phyloP scores from a whole-genome alignment of 2,888 invertebrate genomes.

The Zygothrica quintamaculata region DNA sequence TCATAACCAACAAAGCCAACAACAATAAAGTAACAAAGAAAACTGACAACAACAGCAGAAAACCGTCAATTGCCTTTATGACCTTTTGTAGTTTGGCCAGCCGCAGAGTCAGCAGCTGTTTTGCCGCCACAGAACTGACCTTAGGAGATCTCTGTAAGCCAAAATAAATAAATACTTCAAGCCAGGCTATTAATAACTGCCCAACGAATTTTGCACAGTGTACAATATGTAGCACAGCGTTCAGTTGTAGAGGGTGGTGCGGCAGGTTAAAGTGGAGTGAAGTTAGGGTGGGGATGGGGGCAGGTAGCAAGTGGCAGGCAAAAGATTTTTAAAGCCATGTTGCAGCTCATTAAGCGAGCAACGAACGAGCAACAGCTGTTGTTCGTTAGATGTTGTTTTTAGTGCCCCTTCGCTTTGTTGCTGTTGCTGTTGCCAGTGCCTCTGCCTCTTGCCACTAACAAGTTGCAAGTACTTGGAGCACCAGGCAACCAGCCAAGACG shows the following conservation, averaged over 20 bases:
- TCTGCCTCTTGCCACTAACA: neutral
- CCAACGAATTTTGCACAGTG: conserved; percentile 61
- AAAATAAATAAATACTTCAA: conserved; percentile 45
- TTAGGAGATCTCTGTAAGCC: conserved; percentile 55
- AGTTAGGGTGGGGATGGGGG: neutral
- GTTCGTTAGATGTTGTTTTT: conserved; percentile 5
- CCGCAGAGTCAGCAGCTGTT: conserved; percentile 45
- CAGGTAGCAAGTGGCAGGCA: conserved; percentile 18
- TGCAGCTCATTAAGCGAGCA: conserved; percentile 74
- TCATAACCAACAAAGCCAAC: conserved; percentile 38
- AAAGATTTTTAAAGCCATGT: conserved; percentile 52
- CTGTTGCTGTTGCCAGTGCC: neutral
- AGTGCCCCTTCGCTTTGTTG: neutral
- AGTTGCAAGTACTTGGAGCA: conserved; percentile 36
- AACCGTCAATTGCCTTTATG: conserved; percentile 61
- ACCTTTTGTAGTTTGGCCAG: conserved; percentile 59
- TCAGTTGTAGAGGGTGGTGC: no score
- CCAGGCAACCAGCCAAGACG: conserved; percentile 49
- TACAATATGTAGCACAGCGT: conserved; percentile 12
- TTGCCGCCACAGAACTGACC: conserved; percentile 64
- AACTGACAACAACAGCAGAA: neutral
- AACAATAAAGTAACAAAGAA: no score
- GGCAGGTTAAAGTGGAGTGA: neutral
- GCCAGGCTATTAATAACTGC: conserved; percentile 62
- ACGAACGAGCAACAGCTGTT: conserved; percentile 56